A percentile compares a stretch with the other conserved stretches of the same genome.
Conservation (phyloP, 92 coral and sea anemone species). For the Porites lobata region DNA sequence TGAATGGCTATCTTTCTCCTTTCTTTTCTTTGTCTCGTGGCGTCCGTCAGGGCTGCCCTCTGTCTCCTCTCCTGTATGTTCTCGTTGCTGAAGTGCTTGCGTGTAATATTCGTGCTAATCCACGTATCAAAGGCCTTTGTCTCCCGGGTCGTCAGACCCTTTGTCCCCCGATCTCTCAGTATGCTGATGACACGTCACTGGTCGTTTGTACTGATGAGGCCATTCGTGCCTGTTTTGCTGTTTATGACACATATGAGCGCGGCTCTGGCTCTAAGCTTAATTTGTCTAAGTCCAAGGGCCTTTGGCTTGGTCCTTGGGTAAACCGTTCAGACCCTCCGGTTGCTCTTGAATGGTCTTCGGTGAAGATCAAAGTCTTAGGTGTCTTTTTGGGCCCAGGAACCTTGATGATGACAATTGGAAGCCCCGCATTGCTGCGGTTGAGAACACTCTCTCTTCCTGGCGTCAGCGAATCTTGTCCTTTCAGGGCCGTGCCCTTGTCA, state of each 20-base stretch:
- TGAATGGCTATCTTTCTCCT: constrained; percentile 39
- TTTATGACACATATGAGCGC: constrained; percentile 37
- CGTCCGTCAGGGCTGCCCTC: constrained; percentile 54
- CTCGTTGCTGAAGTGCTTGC: constrained; percentile 55
- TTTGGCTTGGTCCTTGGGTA: constrained; percentile 67
- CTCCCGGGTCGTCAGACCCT: constrained; percentile 17
- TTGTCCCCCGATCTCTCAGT: constrained; percentile 50
- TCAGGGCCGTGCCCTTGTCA: constrained; percentile 31
- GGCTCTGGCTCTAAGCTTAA: constrained; percentile 75
- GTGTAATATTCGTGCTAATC: constrained; percentile 37
- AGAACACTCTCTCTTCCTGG: constrained; percentile 40
- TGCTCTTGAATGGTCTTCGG: constrained; percentile 52
- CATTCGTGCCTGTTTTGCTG: constrained; percentile 23
- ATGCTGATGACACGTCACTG: constrained; percentile 72
- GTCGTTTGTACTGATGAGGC: constrained; percentile 45
- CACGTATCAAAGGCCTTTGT: constrained; percentile 38
- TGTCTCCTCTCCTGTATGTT: constrained; percentile 63
- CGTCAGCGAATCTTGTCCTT: constrained; percentile 11
- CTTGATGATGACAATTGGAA: constrained; percentile 36
- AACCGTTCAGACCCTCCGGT: constrained; percentile 39
- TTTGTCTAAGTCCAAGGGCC: constrained; percentile 54
- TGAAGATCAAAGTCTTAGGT: constrained; percentile 41
- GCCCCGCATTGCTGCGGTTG: constrained; percentile 18
- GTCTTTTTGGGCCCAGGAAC: constrained; percentile 34
- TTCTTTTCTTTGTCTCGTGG: constrained; percentile 32